These are phyloP conservation scores for Aphidius ervi DNA, from an alignment of 1,140 invertebrate genomes.

Conservation along the genomic window DNA sequence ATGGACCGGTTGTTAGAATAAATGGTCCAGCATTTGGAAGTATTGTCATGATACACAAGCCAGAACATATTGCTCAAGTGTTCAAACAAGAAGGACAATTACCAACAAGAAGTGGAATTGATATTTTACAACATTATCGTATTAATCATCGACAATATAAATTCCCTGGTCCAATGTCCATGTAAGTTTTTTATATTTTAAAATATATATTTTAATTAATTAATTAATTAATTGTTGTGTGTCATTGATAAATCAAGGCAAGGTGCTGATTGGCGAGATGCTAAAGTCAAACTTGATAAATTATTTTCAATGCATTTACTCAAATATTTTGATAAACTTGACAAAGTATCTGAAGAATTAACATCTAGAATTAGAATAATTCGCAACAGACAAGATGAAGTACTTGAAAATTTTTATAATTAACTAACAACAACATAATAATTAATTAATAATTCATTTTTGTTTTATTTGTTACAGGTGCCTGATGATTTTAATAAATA, in stretches of 20 bases:
- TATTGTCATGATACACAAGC: slow-evolving; percentile 56
- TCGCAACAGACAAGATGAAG: slow-evolving; percentile 61
- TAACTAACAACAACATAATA: not conserved
- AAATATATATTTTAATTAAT: slow-evolving; percentile 3
- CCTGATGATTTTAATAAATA: slow-evolving; percentile 57
- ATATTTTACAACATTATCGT: slow-evolving; percentile 61
- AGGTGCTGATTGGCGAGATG: slow-evolving; percentile 57
- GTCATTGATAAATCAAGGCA: slow-evolving; percentile 34
- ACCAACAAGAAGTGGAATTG: slow-evolving; percentile 58
- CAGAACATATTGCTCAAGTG: slow-evolving; percentile 60
- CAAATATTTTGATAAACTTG: slow-evolving; percentile 41
- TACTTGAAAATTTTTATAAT: slow-evolving; percentile 16
- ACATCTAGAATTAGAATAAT: slow-evolving; percentile 44
- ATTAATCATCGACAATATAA: slow-evolving; percentile 53
- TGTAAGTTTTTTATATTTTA: slow-evolving; percentile 47
- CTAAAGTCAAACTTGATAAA: slow-evolving; percentile 50
- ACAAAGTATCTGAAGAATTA: slow-evolving; percentile 51
- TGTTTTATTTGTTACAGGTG: slow-evolving; percentile 37
- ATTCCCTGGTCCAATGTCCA: slow-evolving; percentile 55
- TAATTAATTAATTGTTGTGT: not conserved
- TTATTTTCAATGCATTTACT: slow-evolving; percentile 50
- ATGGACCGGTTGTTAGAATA: slow-evolving; percentile 61
- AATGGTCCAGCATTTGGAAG: slow-evolving; percentile 59
- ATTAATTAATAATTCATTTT: not conserved
- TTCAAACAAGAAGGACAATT: slow-evolving; percentile 57